Evolutionary conservation across 2,113 vertebrate species (phyloP).

Genomic region (Centropus unirufus): DNA sequence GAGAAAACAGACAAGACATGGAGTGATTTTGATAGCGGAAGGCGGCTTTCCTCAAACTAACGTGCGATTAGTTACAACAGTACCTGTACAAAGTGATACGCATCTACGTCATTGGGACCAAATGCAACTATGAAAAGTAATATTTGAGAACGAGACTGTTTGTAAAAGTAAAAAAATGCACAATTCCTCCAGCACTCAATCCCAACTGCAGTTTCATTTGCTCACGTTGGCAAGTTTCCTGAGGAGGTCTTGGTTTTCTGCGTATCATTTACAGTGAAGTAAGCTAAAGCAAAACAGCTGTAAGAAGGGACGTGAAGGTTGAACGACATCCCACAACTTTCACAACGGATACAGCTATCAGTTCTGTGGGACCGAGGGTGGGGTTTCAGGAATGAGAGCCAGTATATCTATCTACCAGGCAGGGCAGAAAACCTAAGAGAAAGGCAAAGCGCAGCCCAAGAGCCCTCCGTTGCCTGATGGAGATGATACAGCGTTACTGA

Average conservation of each 20-base stretch:
- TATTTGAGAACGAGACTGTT: background rate
- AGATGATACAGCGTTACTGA: background rate
- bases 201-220: background rate
- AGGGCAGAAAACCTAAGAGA: background rate
- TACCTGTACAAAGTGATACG: rapidly evolving
- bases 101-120: background rate
- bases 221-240: background rate
- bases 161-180: background rate
- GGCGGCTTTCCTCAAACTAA: background rate
- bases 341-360: background rate
- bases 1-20: background rate
- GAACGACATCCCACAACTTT: background rate
- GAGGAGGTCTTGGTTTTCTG: background rate
- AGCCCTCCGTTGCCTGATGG: background rate
- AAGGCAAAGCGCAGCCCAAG: background rate
- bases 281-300: background rate
- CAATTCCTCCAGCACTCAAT: background rate
- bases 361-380: background rate
- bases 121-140: background rate
- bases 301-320: background rate
- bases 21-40: background rate
- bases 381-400: background rate
- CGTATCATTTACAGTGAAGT: background rate
- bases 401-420: background rate
- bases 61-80: background rate